phyloP scores from a whole-genome alignment of 2,797 vertebrate genomes.

The Remorina albescens region DNA sequence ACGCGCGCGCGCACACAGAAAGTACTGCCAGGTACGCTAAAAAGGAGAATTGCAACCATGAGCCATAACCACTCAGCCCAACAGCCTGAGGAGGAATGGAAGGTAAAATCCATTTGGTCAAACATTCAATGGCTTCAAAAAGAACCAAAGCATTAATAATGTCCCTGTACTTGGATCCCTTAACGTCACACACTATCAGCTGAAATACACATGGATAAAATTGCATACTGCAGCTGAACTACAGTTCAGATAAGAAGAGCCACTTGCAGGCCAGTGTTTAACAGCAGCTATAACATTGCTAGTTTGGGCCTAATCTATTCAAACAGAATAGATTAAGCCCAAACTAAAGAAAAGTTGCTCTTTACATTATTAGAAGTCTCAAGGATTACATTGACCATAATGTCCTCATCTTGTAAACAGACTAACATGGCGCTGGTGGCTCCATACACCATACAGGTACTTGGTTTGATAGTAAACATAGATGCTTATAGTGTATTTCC shows the following conservation, averaged over 20 bases:
- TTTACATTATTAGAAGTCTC: slow-evolving; percentile 17
- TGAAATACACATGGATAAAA: slow-evolving; percentile 35
- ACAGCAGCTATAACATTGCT: slow-evolving; percentile 25
- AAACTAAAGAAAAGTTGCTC: slow-evolving; percentile 15
- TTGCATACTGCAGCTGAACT: background rate
- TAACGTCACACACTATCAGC: slow-evolving; percentile 18
- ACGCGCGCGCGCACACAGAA: slow-evolving; percentile 23
- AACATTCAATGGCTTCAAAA: slow-evolving; percentile 1
- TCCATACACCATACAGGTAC: slow-evolving; percentile 14
- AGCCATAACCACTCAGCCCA: slow-evolving; percentile 23
- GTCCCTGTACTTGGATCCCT: background rate
- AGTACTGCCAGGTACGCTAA: slow-evolving; percentile 20
- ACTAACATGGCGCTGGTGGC: slow-evolving; percentile 42
- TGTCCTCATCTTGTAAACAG: slow-evolving; percentile 23
- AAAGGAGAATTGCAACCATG: slow-evolving; percentile 17
- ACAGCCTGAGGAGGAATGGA: background rate
- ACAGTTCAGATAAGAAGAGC: slow-evolving; percentile 1
- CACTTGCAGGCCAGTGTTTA: slow-evolving; percentile 3
- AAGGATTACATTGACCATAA: slow-evolving; percentile 24
- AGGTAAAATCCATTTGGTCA: slow-evolving; percentile 13
- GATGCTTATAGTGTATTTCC: background rate
- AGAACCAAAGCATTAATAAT: slow-evolving; percentile 3
- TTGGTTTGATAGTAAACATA: background rate
- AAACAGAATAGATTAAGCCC: too few species aligned
- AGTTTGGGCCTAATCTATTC: slow-evolving; percentile 32